Percentiles rank a stretch among this genome's conserved stretches.
These are phyloP conservation scores for Callinectes sapidus DNA, from an alignment of 2,888 invertebrate genomes.

Conservation along the genomic window DNA sequence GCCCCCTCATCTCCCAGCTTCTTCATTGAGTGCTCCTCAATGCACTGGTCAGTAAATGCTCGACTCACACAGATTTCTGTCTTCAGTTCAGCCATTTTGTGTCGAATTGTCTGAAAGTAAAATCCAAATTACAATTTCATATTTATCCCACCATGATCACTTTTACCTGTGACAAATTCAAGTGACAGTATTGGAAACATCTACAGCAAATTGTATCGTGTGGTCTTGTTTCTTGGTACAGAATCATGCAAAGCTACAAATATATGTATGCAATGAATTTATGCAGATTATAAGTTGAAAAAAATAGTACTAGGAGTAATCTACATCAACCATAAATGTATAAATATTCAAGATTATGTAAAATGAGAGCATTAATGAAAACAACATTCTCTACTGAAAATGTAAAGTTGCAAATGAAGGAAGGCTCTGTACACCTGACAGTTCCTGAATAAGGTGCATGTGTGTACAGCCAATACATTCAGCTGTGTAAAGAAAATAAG, in stretches of 20 bases:
- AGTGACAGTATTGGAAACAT: too few relatives aligned
- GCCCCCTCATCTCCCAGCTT: slow-evolving; percentile 76
- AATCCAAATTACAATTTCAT: not conserved
- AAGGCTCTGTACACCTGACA: not conserved
- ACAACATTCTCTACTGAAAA: not conserved
- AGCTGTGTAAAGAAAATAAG: not conserved
- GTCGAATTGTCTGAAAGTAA: slow-evolving; percentile 76
- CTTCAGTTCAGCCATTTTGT: slow-evolving; percentile 77
- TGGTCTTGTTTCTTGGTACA: too few relatives aligned
- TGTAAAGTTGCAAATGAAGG: not conserved
- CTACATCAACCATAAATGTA: too few relatives aligned
- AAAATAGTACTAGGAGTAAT: too few relatives aligned
- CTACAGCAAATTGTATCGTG: too few relatives aligned
- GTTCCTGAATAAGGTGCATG: not conserved
- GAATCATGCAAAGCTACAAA: too few relatives aligned
- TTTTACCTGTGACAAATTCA: not conserved
- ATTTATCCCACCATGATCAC: not conserved
- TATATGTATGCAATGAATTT: too few relatives aligned
- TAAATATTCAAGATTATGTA: not conserved
- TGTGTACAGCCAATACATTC: not conserved
- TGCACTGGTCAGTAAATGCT: slow-evolving; percentile 77
- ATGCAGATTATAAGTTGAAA: too few relatives aligned
- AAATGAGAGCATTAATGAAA: not conserved
- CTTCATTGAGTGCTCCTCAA: slow-evolving; percentile 75
- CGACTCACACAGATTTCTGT: slow-evolving; percentile 76